Base-by-base conservation (phyloP, 2,888 invertebrate genomes). In the Zhuqinia jingwanae region DNA sequence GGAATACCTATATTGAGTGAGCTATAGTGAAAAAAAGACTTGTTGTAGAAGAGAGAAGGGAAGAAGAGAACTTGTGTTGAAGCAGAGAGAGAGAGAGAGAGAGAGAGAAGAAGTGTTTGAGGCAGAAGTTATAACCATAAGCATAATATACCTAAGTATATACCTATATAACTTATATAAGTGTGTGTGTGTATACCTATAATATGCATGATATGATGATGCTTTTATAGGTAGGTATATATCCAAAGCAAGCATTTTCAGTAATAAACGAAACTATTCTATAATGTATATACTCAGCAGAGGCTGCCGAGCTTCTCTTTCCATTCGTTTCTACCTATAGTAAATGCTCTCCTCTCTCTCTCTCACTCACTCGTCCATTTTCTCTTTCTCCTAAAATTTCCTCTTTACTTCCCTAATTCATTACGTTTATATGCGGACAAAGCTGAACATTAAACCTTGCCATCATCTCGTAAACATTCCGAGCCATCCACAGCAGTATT, bases 1-100 rank as follows among this genome's bases (percentile, higher is more conserved):
- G 75, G 81, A 81, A 86, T 86, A 86, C 81, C 86, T 86, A 86
- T 75, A 86, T 86, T 86, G 81, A 86, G 77, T 80, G 76, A 80
- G 80, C 86, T 80, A 80, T 60, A 80, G 80, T 80, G 53, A 53
- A 53, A 22, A 75, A 45, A 47, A 83, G 86, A 85, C 83, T 83
- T 76, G 65, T 42, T 81, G 27, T 81, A 3, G 53, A 25, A 68
- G 70, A 78, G 73, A 68, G 63, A 70, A 53, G 70, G 56, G 65
- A 36, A 84, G 45, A 17, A 77, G 73, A 82, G 73, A 79, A 47
- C 30, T 75, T 76, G 65, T 83, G 53, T 65, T 30, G 53, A 50
- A 53, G 50, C 53, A 27, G 50, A 73, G 73, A 11, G n/a, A n/a
- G n/a, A n/a, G n/a, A n/a, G n/a, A n/a, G n/a, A n/a, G n/a, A 22